Conservation (phyloP, 2,888 invertebrate species). For the Meghimatium bilineatum region DNA sequence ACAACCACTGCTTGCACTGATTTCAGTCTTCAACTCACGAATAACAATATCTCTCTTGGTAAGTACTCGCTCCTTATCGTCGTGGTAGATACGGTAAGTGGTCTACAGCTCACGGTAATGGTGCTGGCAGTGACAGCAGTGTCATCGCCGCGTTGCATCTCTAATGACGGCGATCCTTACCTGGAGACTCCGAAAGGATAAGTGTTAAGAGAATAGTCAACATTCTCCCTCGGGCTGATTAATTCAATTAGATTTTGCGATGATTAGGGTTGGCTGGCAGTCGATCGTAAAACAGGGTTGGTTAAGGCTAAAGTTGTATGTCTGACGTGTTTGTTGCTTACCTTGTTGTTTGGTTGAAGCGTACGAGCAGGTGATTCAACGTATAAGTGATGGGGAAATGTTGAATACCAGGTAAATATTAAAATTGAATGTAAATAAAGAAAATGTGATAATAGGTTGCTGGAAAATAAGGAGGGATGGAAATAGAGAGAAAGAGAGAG, state of each 20-base stretch:
- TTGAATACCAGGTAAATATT: no score
- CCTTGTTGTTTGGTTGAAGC: no score
- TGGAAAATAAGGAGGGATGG: background rate
- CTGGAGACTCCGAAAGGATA: background rate
- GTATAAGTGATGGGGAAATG: no score
- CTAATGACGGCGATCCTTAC: background rate
- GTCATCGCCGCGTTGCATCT: background rate
- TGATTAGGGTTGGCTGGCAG: background rate
- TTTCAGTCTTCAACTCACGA: no score
- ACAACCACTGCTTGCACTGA: no score
- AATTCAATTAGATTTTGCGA: slow-evolving; percentile 15
- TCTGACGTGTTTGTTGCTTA: no score
- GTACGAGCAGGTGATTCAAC: no score
- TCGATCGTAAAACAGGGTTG: background rate
- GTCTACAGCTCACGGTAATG: background rate
- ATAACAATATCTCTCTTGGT: background rate
- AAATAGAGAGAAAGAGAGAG: background rate
- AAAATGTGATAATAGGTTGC: no score
- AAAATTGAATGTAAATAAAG: no score
- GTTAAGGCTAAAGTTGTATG: background rate
- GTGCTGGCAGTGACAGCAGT: slow-evolving; percentile 1
- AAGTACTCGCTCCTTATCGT: background rate
- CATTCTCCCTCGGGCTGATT: background rate
- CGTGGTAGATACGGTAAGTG: slow-evolving; percentile 5
- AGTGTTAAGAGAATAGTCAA: background rate